A percentile compares a stretch with the other conserved stretches of the same genome.
Conservation (phyloP, 1,140 invertebrate genomes). For the Mycetomoellerius zeteki region DNA sequence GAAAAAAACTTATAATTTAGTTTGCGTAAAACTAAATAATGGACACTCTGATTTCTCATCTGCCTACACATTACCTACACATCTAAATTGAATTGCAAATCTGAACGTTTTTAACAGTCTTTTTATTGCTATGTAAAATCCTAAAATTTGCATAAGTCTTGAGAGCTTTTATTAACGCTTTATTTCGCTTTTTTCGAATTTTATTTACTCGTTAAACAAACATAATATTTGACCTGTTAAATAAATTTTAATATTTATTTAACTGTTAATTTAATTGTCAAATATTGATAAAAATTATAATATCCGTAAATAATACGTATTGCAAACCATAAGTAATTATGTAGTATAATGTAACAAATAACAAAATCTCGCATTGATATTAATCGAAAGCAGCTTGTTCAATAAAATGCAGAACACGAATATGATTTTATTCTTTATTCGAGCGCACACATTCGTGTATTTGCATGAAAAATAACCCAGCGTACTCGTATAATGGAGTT, state of each 20-base stretch:
- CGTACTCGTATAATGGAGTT: conserved; percentile 48
- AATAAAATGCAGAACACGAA: conserved; percentile 26
- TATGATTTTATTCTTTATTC: conserved; percentile 27
- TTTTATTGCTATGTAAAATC: background rate
- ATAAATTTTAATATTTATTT: conserved; percentile 15
- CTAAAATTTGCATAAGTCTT: conserved; percentile 19
- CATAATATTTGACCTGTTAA: background rate
- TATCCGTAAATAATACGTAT: conserved; percentile 5
- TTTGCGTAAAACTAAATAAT: conserved; percentile 1
- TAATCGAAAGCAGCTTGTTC: background rate
- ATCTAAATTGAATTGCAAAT: conserved; percentile 24
- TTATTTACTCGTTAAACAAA: conserved; percentile 1
- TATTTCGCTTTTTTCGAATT: background rate
- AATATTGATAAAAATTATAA: conserved; percentile 36
- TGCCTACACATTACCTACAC: background rate
- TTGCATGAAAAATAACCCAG: conserved; percentile 3
- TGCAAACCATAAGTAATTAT: conserved; percentile 28
- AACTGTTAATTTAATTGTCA: conserved; percentile 10
- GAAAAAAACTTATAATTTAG: background rate
- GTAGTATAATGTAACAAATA: conserved; percentile 22
- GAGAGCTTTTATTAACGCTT: background rate
- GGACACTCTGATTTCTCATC: background rate
- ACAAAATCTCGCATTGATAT: conserved; percentile 29
- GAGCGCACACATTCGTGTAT: background rate
- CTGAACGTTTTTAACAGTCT: conserved; percentile 18